Evolutionary conservation across 2,797 vertebrate species (phyloP), one percentile per base, ranked within the genome.

Genomic region (Craterocephalus amniculus): DNA sequence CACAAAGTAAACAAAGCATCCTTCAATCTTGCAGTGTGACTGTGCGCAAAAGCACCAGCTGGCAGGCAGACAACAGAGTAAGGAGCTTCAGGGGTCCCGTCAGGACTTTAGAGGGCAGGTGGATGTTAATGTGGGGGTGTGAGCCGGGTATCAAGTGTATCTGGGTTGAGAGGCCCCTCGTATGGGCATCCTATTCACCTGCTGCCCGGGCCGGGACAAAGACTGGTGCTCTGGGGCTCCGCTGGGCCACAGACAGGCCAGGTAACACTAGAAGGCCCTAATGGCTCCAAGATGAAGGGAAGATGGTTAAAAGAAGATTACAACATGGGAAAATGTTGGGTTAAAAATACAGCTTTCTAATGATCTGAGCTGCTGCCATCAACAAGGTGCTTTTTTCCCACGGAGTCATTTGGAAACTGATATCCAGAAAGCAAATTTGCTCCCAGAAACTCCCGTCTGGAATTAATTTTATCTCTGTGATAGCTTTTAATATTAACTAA

Each of bases 181-280:
- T 71, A 77, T 80, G 84, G 87, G 81, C 84, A 85, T 85, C 78
- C 87, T 74, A 89, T 91, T 91, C 87, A 87, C 83, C 83, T 84
- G 76, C 76, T 83, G 82, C 87, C 80, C 57, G 0, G 69, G 40
- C 57, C 65, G 24, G 84, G 85, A 90, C 85, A 88, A 90, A 87
- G 84, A 80, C 84, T 7, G 67, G 67, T 77, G 76, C 83, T 86
- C 85, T 72, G 78, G 63, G 82, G 69, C 82, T 84, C 79, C 22
- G 1, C 67, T n/a, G 64, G 68, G 66, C 83, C 82, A 74, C 82
- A 87, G 82, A 87, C 79, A 84, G 70, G 32, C 60, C 78, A 63
- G 72, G 90, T 91, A 91, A 92, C 79, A 80, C 77, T 81, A 92
- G 91, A 89, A 83, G 90, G 74, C 71, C 87, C 63, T 90, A 89